These are phyloP conservation scores for Conus canariensis DNA, from an alignment of 2,888 invertebrate species.

Conservation along the genomic window DNA sequence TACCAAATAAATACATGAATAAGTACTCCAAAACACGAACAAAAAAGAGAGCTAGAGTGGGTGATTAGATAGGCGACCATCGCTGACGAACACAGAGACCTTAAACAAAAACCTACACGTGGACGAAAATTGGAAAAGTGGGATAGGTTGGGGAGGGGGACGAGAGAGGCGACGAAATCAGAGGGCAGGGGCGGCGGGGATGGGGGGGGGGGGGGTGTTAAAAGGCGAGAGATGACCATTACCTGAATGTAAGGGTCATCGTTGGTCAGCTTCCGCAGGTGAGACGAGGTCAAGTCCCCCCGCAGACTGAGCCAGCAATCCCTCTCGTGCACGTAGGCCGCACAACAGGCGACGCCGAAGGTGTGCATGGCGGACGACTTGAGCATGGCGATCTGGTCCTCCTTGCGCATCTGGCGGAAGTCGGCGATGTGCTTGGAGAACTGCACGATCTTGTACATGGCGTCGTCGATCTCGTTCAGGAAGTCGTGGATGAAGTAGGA, in stretches of 20 bases:
- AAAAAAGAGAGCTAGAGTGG: no score
- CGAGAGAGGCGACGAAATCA: no score
- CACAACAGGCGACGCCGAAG: slow-evolving; percentile 41
- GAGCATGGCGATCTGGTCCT: slow-evolving; percentile 43
- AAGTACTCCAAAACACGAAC: no score
- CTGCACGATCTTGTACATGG: slow-evolving; percentile 43
- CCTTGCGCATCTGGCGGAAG: slow-evolving; percentile 36
- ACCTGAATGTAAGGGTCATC: slow-evolving; percentile 39
- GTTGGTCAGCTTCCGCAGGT: slow-evolving; percentile 37
- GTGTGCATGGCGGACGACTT: slow-evolving; percentile 42
- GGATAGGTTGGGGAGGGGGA: no score
- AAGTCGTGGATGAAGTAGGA: slow-evolving; percentile 40
- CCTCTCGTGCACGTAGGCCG: slow-evolving; percentile 41
- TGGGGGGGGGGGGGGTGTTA: no score
- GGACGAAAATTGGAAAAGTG: no score
- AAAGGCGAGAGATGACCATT: not conserved
- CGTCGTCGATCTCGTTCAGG: slow-evolving; percentile 43
- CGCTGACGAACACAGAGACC: no score
- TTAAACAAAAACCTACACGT: no score
- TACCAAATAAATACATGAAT: no score
- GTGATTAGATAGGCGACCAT: no score
- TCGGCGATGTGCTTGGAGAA: slow-evolving; percentile 43
- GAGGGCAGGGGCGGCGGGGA: no score
- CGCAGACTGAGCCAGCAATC: slow-evolving; percentile 43
- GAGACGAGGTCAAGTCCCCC: slow-evolving; percentile 33